Evolutionary conservation across 2,797 vertebrate genomes (phyloP), one percentile per base, ranked within the genome.

Genomic region (Oryzias sinensis): DNA sequence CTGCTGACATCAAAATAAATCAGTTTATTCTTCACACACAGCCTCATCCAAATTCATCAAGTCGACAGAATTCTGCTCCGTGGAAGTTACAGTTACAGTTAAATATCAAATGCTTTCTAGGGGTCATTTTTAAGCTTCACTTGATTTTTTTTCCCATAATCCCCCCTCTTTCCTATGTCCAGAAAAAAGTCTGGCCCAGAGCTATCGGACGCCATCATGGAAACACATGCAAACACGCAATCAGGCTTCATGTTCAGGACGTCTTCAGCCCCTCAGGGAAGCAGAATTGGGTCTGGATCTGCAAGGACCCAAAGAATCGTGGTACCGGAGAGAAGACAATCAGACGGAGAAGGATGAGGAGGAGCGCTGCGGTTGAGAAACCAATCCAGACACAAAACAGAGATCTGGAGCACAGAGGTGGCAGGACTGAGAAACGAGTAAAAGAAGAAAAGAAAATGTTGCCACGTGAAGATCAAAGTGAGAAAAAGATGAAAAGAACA

Each of bases 81-180:
- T 16, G n/a, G n/a, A 43, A 43, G n/a, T 16, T 43, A 43, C 56
- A 20, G 44, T 46, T 33, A 33, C 56, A 20, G 44, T 46, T 33
- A 33, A 18, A 46, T 20, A 48, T 50, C 25, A 57, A 65, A 53
- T 59, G 4, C 64, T 59, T 68, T 58, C 76, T 69, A 53, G n/a
- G 22, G 49, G 63, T 53, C 59, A 52, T 17, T 65, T 75, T 79
- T 55, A 72, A 77, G 59, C 79, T 76, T 65, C 25, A 76, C 69
- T 81, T 59, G 59, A 76, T 84, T 89, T 88, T 74, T 82, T 83
- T 89, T 91, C 85, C 88, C 84, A 88, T 89, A 84, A 89, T 77
- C 74, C 82, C 77, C 80, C 54, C 40, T 69, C 53, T 62, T 58
- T 67, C 77, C 29, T 33, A 9, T 8, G 2, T 33, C 29, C 29